Evolutionary conservation across 2,888 invertebrate species (phyloP), one percentile per base, ranked within the genome.

Genomic region (Brachypalpus laphriformis): DNA sequence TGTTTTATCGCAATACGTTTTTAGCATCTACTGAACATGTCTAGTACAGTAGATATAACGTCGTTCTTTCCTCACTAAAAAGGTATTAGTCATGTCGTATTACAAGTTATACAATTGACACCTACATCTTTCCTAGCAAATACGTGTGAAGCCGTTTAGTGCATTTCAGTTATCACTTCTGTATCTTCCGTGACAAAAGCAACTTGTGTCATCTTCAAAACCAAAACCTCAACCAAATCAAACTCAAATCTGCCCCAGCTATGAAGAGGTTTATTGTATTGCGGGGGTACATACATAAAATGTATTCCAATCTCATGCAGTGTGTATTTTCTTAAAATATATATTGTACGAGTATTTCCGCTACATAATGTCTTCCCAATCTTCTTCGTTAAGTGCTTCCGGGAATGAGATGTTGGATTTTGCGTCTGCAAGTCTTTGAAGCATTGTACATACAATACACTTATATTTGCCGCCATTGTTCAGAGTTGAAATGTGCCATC

Each of bases 171-270:
- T 34, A 9, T 8, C 34, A 34, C 34, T 34, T 9, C 34, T 34
- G 34, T 5, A 37, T 59, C n/a, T 40, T 59, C n/a, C 22, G 22
- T 40, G 40, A 42, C 16, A 42, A 59, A 25, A 42, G 59, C 9
- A 14, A 59, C 25, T 59, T 59, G 40, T 42, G 22, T 59, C 25
- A 40, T 59, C 25, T 59, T 22, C 59, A 59, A 2, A 11, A 59
- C 8, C 42, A 40, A 14, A 2, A 25, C 8, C 47, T 20, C 5
- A 11, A 47, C 11, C 9, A 20, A 47, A 47, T 47, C 14, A 20
- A 20, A 47, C 56, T 57, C 56, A 37, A 57, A 57, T 57, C 56
- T 57, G 18, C 37, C 34, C 20, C 56, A 37, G 31, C 56, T n/a
- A n/a, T n/a, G n/a, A n/a, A n/a, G n/a, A n/a, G n/a, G n/a, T 57